A percentile compares a stretch with the other conserved stretches of the same genome.
Conservation (phyloP, 1,140 invertebrate genomes). For the Daktulosphaira vitifoliae region DNA sequence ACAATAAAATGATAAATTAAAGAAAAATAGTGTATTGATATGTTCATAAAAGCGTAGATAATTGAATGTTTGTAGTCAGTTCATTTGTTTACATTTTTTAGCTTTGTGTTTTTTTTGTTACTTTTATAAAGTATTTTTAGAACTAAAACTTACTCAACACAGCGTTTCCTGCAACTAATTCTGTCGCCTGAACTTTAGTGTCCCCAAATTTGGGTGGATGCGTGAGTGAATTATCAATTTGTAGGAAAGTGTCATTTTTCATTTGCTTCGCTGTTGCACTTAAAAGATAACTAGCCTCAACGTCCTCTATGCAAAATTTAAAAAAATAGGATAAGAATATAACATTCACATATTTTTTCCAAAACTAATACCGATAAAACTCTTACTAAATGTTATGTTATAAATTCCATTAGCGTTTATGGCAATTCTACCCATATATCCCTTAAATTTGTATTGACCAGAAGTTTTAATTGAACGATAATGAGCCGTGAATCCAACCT, state of each 20-base stretch:
- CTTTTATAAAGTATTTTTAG: too few species aligned
- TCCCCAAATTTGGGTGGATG: conserved; percentile 20
- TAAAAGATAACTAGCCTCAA: neutral
- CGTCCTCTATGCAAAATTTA: neutral
- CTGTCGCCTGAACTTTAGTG: neutral
- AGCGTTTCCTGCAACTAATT: conserved; percentile 4
- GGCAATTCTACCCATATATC: conserved; percentile 6
- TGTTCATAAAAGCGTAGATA: too few species aligned
- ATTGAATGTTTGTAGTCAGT: too few species aligned
- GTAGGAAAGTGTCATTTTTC: neutral
- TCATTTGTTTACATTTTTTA: too few species aligned
- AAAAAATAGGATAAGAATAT: too few species aligned
- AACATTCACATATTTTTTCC: too few species aligned
- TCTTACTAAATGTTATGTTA: conserved; percentile 22
- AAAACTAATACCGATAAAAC: too few species aligned
- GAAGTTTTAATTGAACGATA: neutral
- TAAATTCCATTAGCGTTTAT: conserved; percentile 8
- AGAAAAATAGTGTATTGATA: too few species aligned
- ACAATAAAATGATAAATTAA: too few species aligned
- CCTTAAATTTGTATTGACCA: conserved; percentile 19
- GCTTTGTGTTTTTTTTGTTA: too few species aligned
- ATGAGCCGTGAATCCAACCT: neutral
- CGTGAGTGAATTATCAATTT: conserved; percentile 1
- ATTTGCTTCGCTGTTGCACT: conserved; percentile 1
- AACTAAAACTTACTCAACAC: conserved; percentile 18